Conservation (phyloP, 2,113 vertebrate genomes). For the Rhagologus leucostigma region DNA sequence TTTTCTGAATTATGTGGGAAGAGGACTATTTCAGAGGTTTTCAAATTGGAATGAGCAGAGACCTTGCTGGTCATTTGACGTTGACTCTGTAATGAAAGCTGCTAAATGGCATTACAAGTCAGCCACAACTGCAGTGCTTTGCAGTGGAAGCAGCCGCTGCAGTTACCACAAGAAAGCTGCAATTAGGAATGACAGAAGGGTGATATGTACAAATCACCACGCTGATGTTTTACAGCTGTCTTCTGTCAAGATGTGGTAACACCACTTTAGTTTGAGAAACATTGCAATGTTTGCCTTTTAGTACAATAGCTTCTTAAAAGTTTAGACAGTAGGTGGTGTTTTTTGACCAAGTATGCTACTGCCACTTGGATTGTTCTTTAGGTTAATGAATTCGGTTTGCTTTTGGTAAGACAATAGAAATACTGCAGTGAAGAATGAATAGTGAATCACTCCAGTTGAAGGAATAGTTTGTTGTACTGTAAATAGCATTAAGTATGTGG, state of each 20-base stretch:
- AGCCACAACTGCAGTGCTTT: background rate
- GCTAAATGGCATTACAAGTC: slow-evolving; percentile 7
- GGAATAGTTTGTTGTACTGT: slow-evolving; percentile 50
- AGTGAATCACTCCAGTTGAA: slow-evolving; percentile 40
- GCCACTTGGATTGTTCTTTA: slow-evolving; percentile 8
- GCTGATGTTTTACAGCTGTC: background rate
- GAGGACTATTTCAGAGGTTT: background rate
- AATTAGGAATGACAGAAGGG: background rate
- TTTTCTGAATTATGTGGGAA: slow-evolving; percentile 41
- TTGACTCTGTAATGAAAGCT: slow-evolving; percentile 17
- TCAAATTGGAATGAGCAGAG: background rate
- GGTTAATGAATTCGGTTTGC: background rate
- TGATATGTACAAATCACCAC: background rate
- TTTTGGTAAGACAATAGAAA: slow-evolving; percentile 36
- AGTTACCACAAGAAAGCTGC: background rate
- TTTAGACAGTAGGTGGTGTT: slow-evolving; percentile 24
- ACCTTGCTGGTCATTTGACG: background rate
- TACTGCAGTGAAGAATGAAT: slow-evolving; percentile 35
- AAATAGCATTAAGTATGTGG: slow-evolving; percentile 53
- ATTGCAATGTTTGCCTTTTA: slow-evolving; percentile 18
- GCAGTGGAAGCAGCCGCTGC: background rate
- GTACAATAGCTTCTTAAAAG: slow-evolving; percentile 38
- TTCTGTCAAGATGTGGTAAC: slow-evolving; percentile 11
- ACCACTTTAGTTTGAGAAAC: slow-evolving; percentile 20
- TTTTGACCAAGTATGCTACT: slow-evolving; percentile 54